Evolutionary conservation across 2,888 invertebrate species (phyloP), one percentile per base, ranked within the genome.

Genomic region (Salticus scenicus): DNA sequence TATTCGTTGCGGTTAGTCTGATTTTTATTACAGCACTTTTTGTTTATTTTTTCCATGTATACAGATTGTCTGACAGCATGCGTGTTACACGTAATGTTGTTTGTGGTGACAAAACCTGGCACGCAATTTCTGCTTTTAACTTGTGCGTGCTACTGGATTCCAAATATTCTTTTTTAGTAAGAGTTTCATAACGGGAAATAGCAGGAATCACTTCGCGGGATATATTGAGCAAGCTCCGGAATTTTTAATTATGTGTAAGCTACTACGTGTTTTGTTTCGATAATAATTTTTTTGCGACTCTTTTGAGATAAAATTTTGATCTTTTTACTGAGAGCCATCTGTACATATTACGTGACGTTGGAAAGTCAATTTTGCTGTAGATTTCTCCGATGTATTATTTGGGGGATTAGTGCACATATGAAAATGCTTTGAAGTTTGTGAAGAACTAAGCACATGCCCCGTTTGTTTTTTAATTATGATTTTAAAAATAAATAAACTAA

Each of bases 41-140:
- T 33, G 20, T 75, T 57, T 28, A 33, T 69, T 57, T 37, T 69
- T 67, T 57, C 67, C 47, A 41, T 51, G 66, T 67, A 24, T 37
- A n/a, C 24, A 47, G 47, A 24, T 51, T 69, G 67, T 69, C 33
- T 24, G 67, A 31, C 51, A 73, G 28, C 57, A 30, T 51, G 76
- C 83, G 77, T 73, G 77, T 66, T 47, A 31, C 77, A 69, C 57
- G 77, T 77, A 63, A 84, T 73, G 72, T 73, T 67, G 41, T 67
- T 57, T 14, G 24, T 42, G 42, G 81, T 84, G 77, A 77, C 83
- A 84, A 77, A 57, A 31, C 7, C 67, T 69, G 4, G 69, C 83
- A 84, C 83, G 83, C 83, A 71, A 84, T 27, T 77, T 47, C 42
- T 71, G 42, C 42, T 47, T 47, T 24, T 17, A 57, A 1, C 57